Evolutionary conservation across 2,888 invertebrate species (phyloP).

Genomic region (Leuctra nigra): DNA sequence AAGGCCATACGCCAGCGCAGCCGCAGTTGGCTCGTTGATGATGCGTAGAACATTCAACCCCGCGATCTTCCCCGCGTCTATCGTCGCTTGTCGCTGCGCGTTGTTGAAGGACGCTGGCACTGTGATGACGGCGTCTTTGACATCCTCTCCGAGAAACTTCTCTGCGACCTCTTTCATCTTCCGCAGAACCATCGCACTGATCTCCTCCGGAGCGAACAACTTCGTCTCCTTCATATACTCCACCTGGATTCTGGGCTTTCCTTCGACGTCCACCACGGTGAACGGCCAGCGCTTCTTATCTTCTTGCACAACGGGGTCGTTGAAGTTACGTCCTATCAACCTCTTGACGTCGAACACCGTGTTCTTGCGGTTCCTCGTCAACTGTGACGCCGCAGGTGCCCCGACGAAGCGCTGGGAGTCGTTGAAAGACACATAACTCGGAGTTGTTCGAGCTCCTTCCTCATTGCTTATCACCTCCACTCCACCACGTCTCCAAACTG

Average conservation of each 20-base stretch:
- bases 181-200: constrained; percentile 85
- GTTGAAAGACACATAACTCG: no score
- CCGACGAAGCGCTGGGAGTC: no score
- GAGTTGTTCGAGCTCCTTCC: no score
- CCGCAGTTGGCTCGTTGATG: constrained; percentile 86
- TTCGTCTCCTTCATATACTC: constrained; percentile 84
- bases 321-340: constrained; percentile 85
- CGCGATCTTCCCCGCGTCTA: constrained; percentile 82
- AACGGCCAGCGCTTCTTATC: constrained; percentile 96
- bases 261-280: constrained; percentile 70
- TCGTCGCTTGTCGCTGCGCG: constrained; percentile 86
- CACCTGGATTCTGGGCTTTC: constrained; percentile 76
- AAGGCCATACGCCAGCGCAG: constrained; percentile 77
- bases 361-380: constrained; percentile 45
- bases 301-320: constrained; percentile 78
- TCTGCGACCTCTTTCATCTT: constrained; percentile 94
- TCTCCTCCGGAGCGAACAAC: constrained; percentile 84
- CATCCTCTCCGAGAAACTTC: constrained; percentile 76
- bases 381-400: no score
- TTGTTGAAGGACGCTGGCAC: constrained; percentile 90
- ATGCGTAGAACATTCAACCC: constrained; percentile 83
- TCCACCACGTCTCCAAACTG: no score
- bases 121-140: constrained; percentile 82
- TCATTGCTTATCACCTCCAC: no score
- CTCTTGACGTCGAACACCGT: constrained; percentile 53